Evolutionary conservation across 64 coral and sea anemone species (phyloP).

Genomic region (Acropora yongei): DNA sequence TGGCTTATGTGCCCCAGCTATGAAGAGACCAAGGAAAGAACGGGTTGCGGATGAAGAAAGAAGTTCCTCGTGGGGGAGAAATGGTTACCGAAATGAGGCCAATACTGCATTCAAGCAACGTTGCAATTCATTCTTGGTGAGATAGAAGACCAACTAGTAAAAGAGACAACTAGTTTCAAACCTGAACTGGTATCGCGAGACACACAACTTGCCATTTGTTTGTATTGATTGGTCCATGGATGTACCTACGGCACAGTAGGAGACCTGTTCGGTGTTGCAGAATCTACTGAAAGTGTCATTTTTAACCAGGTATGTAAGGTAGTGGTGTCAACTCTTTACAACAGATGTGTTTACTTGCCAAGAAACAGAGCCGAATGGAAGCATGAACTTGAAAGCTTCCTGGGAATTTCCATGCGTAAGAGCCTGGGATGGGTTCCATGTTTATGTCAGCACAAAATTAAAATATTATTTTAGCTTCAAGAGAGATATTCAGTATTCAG

Average conservation of each 20-base stretch:
- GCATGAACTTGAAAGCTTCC: constrained; percentile 48
- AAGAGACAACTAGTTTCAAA: constrained; percentile 65
- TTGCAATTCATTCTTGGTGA: constrained; percentile 68
- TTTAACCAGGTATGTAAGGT: constrained; percentile 60
- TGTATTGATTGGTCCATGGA: constrained; percentile 66
- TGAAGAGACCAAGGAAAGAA: constrained; percentile 46
- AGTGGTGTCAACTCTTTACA: constrained; percentile 62
- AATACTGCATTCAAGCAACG: constrained; percentile 73
- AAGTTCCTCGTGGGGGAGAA: constrained; percentile 51
- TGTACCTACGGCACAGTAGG: constrained; percentile 54
- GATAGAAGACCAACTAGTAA: constrained; percentile 53
- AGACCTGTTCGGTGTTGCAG: constrained; percentile 69
- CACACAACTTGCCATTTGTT: constrained; percentile 65
- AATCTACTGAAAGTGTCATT: constrained; percentile 52
- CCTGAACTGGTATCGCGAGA: constrained; percentile 59
- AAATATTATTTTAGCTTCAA: constrained; percentile 77
- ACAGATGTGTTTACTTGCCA: constrained; percentile 61
- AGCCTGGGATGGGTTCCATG: constrained; percentile 68
- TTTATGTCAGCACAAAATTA: constrained; percentile 58
- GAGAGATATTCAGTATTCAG: constrained; percentile 65
- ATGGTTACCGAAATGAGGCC: constrained; percentile 68
- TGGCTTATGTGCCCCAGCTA: not conserved
- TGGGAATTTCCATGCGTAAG: constrained; percentile 70
- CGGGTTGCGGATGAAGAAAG: constrained; percentile 58
- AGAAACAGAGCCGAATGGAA: constrained; percentile 57